Conservation (phyloP, 2,113 vertebrate species). For the Turnix velox region DNA sequence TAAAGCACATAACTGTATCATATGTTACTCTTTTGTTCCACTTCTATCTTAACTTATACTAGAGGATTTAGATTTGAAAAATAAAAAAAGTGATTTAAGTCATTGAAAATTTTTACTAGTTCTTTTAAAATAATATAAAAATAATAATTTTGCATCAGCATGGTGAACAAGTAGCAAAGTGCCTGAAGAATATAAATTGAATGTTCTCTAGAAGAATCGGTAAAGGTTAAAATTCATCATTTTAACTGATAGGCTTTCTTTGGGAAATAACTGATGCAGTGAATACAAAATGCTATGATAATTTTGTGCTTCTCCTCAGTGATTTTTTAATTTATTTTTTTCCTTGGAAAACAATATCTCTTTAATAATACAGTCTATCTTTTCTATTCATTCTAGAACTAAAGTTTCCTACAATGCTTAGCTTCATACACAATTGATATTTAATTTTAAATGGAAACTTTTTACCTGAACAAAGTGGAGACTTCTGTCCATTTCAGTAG, state of each 20-base stretch:
- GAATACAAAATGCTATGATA: slow-evolving; percentile 75
- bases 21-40: slow-evolving; percentile 21
- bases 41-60: slow-evolving; percentile 28
- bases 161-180: slow-evolving; percentile 69
- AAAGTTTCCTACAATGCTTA: neutral
- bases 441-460: neutral
- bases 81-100: slow-evolving; percentile 38
- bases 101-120: slow-evolving; percentile 71
- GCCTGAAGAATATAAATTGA: slow-evolving; percentile 80
- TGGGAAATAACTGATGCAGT: slow-evolving; percentile 66
- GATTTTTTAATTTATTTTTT: neutral
- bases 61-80: slow-evolving; percentile 45
- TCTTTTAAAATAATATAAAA: slow-evolving; percentile 77
- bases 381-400: slow-evolving; percentile 26
- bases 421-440: neutral
- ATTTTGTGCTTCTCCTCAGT: slow-evolving; percentile 44
- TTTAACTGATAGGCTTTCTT: slow-evolving; percentile 80
- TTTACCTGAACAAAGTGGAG: neutral
- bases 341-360: slow-evolving; percentile 6
- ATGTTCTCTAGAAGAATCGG: slow-evolving; percentile 75
- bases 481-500: neutral
- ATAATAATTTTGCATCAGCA: slow-evolving; percentile 80
- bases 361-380: slow-evolving; percentile 12
- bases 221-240: slow-evolving; percentile 87
- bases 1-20: slow-evolving; percentile 25